Percentiles rank a stretch among this genome's conserved stretches.
These are phyloP conservation scores for Pseudorasbora parva DNA, from an alignment of 2,113 vertebrate genomes.

Conservation along the genomic window DNA sequence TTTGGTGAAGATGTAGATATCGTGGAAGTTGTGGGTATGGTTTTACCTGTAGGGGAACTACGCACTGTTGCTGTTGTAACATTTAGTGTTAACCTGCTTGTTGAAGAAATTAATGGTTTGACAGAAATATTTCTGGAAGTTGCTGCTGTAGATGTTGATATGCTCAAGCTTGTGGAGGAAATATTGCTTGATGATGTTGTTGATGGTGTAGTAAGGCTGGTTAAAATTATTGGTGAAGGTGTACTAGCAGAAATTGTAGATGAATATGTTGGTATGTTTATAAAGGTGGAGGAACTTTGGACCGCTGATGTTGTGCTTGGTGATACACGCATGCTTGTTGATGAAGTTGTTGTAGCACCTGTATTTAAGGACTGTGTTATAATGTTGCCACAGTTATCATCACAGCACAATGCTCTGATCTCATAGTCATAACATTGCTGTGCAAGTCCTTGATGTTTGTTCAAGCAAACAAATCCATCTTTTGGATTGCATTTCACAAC, in stretches of 20 bases:
- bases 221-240: neutral
- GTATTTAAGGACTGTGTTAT: neutral
- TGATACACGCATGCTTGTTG: neutral
- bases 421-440: constrained; percentile 60
- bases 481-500: neutral
- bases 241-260: neutral
- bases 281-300: neutral
- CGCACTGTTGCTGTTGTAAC: no score
- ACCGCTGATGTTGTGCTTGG: neutral
- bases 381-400: neutral
- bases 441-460: constrained; percentile 56
- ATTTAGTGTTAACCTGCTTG: neutral
- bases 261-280: neutral
- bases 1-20: constrained; percentile 1
- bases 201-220: neutral
- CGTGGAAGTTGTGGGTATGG: neutral
- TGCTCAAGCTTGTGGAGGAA: neutral
- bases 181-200: neutral
- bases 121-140: neutral
- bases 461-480: constrained; percentile 60
- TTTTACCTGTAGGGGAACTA: neutral
- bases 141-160: no score
- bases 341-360: neutral
- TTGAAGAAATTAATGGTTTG: neutral
- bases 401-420: constrained; percentile 40